phyloP scores from a whole-genome alignment of 2,113 vertebrate genomes.

The Marcusenius ussheri region DNA sequence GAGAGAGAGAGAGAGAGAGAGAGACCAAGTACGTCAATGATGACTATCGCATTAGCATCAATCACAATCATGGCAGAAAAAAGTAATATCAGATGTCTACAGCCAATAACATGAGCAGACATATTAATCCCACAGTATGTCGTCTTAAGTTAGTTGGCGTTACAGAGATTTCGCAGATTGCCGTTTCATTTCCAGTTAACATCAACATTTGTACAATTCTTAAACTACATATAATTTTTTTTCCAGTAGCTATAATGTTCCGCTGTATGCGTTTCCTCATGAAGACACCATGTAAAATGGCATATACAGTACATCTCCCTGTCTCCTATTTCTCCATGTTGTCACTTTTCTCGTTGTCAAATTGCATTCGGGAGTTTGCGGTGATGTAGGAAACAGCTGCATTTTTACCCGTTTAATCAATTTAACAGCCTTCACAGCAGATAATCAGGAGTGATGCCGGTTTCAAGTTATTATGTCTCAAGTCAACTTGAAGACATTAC shows the following conservation, averaged over 20 bases:
- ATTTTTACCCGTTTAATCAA: slow-evolving; percentile 35
- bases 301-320: neutral
- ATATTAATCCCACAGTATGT: neutral
- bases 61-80: neutral
- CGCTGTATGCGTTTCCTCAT: neutral
- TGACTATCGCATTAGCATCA: neutral
- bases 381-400: slow-evolving; percentile 2
- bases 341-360: neutral
- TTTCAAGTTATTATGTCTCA: slow-evolving; percentile 29
- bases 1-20: neutral
- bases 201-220: neutral
- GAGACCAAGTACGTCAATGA: neutral
- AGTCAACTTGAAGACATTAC: slow-evolving; percentile 24
- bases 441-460: slow-evolving; percentile 23
- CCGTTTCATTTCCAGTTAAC: neutral
- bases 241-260: neutral
- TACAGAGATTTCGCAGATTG: neutral
- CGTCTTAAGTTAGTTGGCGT: neutral
- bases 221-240: neutral
- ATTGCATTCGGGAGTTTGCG: neutral
- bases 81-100: neutral
- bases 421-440: slow-evolving; percentile 39
- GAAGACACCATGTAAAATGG: neutral
- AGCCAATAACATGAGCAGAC: neutral
- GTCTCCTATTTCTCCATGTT: neutral